A percentile compares a stretch with the other conserved stretches of the same genome.
These are phyloP conservation scores for Drosophila busckii DNA, from an alignment of 1,140 invertebrate species.

Conservation along the genomic window DNA sequence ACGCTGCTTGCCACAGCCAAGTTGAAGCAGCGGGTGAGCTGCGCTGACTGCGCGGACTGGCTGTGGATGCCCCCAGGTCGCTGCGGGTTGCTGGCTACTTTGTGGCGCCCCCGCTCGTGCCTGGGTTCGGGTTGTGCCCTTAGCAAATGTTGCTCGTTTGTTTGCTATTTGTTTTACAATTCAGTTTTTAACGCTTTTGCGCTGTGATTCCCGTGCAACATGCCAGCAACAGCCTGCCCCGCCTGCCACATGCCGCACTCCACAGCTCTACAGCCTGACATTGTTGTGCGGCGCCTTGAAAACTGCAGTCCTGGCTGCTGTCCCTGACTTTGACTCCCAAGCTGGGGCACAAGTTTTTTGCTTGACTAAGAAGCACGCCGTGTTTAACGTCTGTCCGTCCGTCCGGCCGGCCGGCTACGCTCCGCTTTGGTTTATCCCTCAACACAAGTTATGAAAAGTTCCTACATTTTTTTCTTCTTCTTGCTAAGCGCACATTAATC, in stretches of 20 bases:
- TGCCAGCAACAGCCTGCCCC: not conserved
- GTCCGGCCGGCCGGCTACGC: not conserved
- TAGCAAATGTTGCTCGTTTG: conserved; percentile 67
- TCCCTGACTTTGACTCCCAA: not conserved
- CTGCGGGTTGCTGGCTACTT: conserved; percentile 58
- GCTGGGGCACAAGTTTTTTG: conserved; percentile 60
- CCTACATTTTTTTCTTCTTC: conserved; percentile 45
- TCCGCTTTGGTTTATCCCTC: conserved; percentile 17
- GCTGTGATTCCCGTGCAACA: conserved; percentile 52
- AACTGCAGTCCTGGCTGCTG: conserved; percentile 39
- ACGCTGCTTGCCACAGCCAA: not conserved
- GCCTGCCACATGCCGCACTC: not conserved
- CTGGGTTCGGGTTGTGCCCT: conserved; percentile 11
- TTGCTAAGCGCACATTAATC: conserved; percentile 67
- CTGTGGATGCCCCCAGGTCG: conserved; percentile 10
- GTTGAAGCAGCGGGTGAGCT: not conserved
- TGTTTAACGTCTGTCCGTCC: conserved; percentile 2
- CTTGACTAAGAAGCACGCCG: conserved; percentile 60
- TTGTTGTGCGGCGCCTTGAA: conserved; percentile 67
- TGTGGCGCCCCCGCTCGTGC: conserved; percentile 24
- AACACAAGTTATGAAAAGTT: conserved; percentile 70
- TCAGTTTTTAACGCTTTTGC: conserved; percentile 73
- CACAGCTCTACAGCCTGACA: conserved; percentile 38
- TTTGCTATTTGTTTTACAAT: conserved; percentile 73
- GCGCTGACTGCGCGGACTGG: too few relatives aligned